Evolutionary conservation across 2,113 vertebrate genomes (phyloP).

Genomic region (Pollimyrus isidori): DNA sequence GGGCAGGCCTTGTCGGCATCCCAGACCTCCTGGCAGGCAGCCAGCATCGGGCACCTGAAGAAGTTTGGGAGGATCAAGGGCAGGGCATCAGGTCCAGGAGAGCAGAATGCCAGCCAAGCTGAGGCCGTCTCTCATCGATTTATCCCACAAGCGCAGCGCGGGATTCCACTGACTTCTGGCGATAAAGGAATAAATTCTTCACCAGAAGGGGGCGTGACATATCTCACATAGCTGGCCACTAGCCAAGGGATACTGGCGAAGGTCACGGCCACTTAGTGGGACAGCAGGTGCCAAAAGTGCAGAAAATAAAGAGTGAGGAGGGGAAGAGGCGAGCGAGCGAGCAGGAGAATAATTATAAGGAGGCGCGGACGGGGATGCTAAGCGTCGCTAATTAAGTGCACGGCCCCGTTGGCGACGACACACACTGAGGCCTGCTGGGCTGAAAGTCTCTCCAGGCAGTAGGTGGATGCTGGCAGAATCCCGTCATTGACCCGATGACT

Average conservation of each 20-base stretch:
- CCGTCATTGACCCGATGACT: not conserved
- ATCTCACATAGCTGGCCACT: not conserved
- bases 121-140: not conserved
- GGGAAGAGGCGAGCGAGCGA: not conserved
- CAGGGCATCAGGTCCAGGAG: not conserved
- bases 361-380: not conserved
- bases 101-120: not conserved
- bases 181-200: not conserved
- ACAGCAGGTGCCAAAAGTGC: not conserved
- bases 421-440: not conserved
- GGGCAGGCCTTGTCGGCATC: not conserved
- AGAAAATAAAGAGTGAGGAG: not conserved
- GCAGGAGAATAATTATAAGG: not conserved
- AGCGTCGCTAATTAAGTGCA: not conserved
- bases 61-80: not conserved
- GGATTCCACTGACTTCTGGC: not conserved
- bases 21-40: slow-evolving; percentile 15
- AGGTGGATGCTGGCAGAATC: not conserved
- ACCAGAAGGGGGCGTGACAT: not conserved
- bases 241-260: not conserved
- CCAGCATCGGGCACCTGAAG: not conserved
- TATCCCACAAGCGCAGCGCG: not conserved
- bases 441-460: not conserved
- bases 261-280: not conserved
- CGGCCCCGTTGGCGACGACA: not conserved